Evolutionary conservation across 2,888 invertebrate species (phyloP), one percentile per base, ranked within the genome.

Genomic region (Tribolium freemani): DNA sequence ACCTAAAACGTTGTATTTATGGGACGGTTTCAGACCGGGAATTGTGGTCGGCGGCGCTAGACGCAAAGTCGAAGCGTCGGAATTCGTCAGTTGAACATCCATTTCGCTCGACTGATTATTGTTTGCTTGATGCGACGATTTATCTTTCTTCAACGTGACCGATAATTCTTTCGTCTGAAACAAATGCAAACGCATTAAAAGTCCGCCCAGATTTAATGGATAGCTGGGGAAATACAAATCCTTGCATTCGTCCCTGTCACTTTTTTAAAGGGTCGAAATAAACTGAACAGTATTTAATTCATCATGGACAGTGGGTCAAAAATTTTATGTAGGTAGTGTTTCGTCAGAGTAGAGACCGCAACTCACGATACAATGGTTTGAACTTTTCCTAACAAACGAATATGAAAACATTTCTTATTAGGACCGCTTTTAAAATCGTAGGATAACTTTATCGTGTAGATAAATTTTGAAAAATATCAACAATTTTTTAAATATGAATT

Each of bases 21-120:
- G 89, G 68, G 90, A 88, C 68, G 90, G 89, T 79, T 90, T 88
- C 68, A 93, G 88, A 54, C 93, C 93, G 10, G 93, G 92, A 78
- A 93, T 91, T 26, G 91, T 88, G 83, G 90, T 91, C 8, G 93
- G 93, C 60, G 92, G 86, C 72, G 87, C 84, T 71, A 88, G 84
- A 78, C 88, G 86, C 80, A 88, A 83, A 79, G 87, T 87, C 69
- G 88, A 87, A 77, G 88, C 86, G 80, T 88, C 88, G 73, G 87
- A 84, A 78, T 85, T 87, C 78, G 87, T 86, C 76, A 89, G 82
- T 80, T 89, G 88, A 69, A 89, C 86, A 83, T 89, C 89, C 89
- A 89, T 89, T 81, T 88, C 87, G 82, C 84, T 79, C 16, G 75
- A 69, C 9, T 79, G 80, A 56, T 83, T 81, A 72, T 81, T 81